Evolutionary conservation across 2,113 vertebrate genomes (phyloP).

Genomic region (Ailurus styani): DNA sequence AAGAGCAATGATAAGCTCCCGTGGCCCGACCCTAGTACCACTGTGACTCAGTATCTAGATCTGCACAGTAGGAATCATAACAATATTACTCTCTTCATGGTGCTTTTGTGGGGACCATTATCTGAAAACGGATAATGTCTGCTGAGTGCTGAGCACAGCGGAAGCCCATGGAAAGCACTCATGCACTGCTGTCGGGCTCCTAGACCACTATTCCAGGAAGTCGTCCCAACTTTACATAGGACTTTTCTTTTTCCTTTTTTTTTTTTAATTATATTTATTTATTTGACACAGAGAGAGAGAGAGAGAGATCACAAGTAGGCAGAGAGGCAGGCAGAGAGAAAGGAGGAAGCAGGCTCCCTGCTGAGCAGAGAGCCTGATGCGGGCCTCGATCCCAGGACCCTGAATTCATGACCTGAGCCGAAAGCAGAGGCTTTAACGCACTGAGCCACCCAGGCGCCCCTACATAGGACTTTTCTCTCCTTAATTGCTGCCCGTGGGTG

Average conservation of each 20-base stretch:
- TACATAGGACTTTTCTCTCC: neutral
- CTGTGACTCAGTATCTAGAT: neutral
- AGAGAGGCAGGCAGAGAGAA: too few species aligned
- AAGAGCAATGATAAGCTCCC: rapidly evolving
- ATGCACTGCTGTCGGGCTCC: rapidly evolving
- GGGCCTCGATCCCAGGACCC: too few species aligned
- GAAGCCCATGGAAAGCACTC: rapidly evolving
- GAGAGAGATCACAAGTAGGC: too few species aligned
- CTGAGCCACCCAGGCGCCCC: too few species aligned
- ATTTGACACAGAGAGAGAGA: too few species aligned
- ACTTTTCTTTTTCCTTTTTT: too few species aligned
- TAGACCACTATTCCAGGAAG: neutral
- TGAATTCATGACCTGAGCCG: too few species aligned
- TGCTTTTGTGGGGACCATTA: neutral
- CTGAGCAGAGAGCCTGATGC: too few species aligned
- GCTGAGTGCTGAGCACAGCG: neutral
- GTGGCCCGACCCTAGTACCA: too few species aligned
- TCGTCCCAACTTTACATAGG: neutral
- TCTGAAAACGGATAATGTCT: neutral
- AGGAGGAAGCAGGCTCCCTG: too few species aligned
- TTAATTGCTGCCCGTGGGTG: neutral
- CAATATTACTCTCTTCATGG: neutral
- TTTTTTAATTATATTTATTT: too few species aligned
- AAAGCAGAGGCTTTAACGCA: too few species aligned
- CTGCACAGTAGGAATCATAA: neutral